Base-by-base conservation (phyloP, 2,888 invertebrate species). In the Loripinus fragilis region DNA sequence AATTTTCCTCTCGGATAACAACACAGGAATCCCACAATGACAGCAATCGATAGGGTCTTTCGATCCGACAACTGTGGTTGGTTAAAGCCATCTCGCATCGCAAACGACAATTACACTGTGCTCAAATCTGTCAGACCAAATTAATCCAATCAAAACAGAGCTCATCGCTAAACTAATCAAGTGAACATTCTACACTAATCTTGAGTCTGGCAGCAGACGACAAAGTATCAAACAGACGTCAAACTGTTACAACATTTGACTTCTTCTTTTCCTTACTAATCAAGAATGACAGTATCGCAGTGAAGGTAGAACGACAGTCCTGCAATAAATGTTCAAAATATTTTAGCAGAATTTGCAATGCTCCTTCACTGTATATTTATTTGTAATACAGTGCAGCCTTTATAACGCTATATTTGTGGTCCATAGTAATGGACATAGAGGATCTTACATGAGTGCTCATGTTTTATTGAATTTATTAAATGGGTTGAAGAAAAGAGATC, bases 81-180 rank as follows among this genome's bases (percentile, higher is more conserved):
- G 69, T 45, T 65, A 65, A 60, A 72, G 77, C 79, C 75, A 75
- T 82, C 76, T 75, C 71, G 72, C 80, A 65, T 83, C 78, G 78
- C 71, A 79, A 81, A 79, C 75, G 84, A 71, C 84, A 79, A 81
- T 84, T 77, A 81, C 79, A 67, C 78, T 71, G 74, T 81, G 76
- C 78, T 76, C 84, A 81, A 69, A 81, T 67, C 81, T 80, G 80
- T 81, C 81, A 79, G 79, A 78, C 75, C 74, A 80, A 74, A 78
- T 80, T 77, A 81, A 84, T 84, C 84, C 80, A 84, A 84, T 84
- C 84, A 75, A 78, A 83, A 83, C 78, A 68, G 74, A 78, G 74
- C 80, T 81, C 72, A 76, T 76, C 80, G 71, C 76, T 80, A 74
- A 83, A 69, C 69, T 78, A 83, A 83, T 83, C 76, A 81, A 79